Evolutionary conservation across 2,888 invertebrate species (phyloP).

Genomic region (Dichetophora obliterata): DNA sequence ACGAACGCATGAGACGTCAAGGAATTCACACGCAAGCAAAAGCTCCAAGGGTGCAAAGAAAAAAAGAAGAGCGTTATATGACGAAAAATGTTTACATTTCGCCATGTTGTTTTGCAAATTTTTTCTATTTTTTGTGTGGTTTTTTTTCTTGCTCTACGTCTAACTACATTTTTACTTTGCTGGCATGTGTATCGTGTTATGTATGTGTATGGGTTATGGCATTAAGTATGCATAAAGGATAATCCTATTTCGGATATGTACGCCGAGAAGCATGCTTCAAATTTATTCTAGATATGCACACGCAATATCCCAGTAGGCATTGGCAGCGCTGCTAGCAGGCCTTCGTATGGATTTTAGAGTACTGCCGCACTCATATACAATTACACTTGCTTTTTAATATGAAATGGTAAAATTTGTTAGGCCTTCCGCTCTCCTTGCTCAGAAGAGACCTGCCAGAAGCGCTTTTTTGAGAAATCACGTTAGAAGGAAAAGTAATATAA

Average conservation of each 20-base stretch:
- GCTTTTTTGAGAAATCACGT: too few relatives aligned
- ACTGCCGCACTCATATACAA: too few relatives aligned
- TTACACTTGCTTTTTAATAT: too few relatives aligned
- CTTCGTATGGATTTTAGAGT: too few relatives aligned
- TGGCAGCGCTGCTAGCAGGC: too few relatives aligned
- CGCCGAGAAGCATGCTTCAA: constrained; percentile 21
- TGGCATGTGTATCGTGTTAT: not conserved
- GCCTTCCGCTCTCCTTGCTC: too few relatives aligned
- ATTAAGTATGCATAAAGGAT: constrained; percentile 47
- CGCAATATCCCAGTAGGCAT: too few relatives aligned
- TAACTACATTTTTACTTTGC: not conserved
- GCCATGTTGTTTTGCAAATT: constrained; percentile 35
- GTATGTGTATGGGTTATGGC: not conserved
- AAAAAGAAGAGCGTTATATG: constrained; percentile 28
- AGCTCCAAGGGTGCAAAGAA: not conserved
- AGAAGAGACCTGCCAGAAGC: too few relatives aligned
- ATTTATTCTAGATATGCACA: not conserved
- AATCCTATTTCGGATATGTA: constrained; percentile 42
- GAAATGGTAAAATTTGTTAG: too few relatives aligned
- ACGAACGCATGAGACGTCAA: constrained; percentile 35
- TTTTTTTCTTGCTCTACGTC: not conserved
- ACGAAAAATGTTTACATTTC: constrained; percentile 44
- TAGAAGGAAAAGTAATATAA: too few relatives aligned
- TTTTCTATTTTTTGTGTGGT: not conserved
- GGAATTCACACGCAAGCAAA: not conserved